Base-by-base conservation (phyloP, 2,888 invertebrate genomes). In the Nineta flava region DNA sequence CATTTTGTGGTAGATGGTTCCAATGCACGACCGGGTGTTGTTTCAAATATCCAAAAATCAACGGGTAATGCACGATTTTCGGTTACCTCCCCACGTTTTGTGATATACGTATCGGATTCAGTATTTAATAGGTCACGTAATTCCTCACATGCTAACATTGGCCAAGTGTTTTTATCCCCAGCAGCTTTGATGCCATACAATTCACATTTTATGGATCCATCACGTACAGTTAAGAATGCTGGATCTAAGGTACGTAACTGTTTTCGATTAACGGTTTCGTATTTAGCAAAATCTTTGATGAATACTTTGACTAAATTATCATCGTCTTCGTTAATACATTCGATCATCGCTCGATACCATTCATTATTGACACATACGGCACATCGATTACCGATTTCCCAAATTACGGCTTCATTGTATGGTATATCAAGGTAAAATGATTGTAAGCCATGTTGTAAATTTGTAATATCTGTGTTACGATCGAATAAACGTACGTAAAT, bases 121-220 rank as follows among this genome's bases (percentile, higher is more conserved):
- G 65, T 67, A 1, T 66, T 64, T 2, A 80, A 61, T 2, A 77
- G 64, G 12, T 75, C 73, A 43, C 68, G 67, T 1, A 86, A 69
- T 54, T 69, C 75, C 53, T 81, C 76, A 26, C 75, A 75, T 0
- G 84, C 74, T 1, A 76, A 59, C 0, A 69, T 67, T 0, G 77
- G 74, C 83, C 83, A 83, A 19, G 70, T 70, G 0, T 57, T 55
- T 2, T 71, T 69, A 1, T 76, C 79, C 0, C 82, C 81, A 0
- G 83, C 81, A 0, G 88, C 81, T 19, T 69, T 64, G 9, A 90
- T 73, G 16, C 82, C 81, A 2, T 75, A 76, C 47, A 91, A 61
- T 60, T 81, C 80, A 53, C 87, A 82, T 55, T 75, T 75, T 17
- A 79, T 68, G 0, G 78, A 77, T 1, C 76, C 76, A 51, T 77